These are phyloP conservation scores for Oenanthe melanoleuca DNA, from an alignment of 2,113 vertebrate species.

Conservation along the genomic window DNA sequence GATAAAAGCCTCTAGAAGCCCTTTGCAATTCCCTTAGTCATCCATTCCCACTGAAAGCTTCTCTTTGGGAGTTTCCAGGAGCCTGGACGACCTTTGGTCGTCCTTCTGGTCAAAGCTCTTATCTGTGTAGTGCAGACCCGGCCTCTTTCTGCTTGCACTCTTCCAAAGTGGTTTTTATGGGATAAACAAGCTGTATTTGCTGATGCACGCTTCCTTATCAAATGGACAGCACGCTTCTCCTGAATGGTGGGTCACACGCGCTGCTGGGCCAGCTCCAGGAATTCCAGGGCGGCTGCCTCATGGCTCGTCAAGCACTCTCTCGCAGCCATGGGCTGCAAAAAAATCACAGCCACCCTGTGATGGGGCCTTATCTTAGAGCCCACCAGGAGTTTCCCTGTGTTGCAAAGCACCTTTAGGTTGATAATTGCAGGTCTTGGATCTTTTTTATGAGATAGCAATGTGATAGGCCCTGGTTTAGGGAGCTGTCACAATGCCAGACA, in stretches of 20 bases:
- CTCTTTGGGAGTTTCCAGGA: constrained; percentile 43
- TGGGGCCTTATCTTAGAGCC: neutral
- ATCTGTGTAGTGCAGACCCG: constrained; percentile 27
- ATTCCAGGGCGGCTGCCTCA: neutral
- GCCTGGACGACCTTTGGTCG: neutral
- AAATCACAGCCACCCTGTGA: neutral
- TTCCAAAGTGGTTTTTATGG: neutral
- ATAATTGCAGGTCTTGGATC: neutral
- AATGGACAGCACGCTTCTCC: neutral
- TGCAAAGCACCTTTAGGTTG: neutral
- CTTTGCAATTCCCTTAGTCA: constrained; percentile 58
- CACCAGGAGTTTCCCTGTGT: rapidly evolving
- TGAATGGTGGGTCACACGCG: neutral
- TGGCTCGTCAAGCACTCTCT: rapidly evolving
- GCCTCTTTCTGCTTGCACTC: neutral
- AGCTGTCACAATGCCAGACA: neutral
- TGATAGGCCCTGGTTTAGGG: neutral
- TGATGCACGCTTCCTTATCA: constrained; percentile 50
- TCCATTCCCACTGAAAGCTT: constrained; percentile 31
- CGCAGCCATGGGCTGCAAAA: neutral
- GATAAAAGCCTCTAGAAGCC: constrained; percentile 31
- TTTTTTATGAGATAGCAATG: neutral
- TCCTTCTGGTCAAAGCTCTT: constrained; percentile 50
- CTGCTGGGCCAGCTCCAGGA: constrained; percentile 47
- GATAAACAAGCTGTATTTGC: constrained; percentile 57